Evolutionary conservation across 92 coral and sea anemone species (phyloP).

Genomic region (Porites rus): DNA sequence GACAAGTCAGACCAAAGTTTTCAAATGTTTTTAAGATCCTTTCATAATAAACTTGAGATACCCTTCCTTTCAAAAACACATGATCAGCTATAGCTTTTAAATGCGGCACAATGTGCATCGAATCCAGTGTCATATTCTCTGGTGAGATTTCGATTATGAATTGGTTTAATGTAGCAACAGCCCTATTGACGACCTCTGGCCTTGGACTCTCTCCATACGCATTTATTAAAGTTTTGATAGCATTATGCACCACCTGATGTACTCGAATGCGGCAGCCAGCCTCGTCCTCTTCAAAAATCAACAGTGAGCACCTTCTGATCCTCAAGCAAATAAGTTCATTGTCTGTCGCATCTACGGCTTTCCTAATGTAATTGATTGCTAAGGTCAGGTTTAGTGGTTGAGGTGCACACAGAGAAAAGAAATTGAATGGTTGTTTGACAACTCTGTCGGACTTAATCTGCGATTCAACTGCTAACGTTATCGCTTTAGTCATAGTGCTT

Average conservation of each 20-base stretch:
- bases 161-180: background rate
- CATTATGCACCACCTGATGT: slow-evolving; percentile 11
- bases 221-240: background rate
- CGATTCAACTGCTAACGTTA: slow-evolving; percentile 24
- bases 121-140: background rate
- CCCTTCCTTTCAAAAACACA: background rate
- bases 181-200: background rate
- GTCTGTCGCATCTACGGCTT: background rate
- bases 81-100: background rate
- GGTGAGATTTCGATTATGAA: background rate
- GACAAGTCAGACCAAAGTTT: background rate
- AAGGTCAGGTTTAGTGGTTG: slow-evolving; percentile 1
- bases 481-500: slow-evolving; percentile 40
- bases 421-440: background rate
- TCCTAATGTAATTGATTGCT: background rate
- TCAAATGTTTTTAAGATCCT: background rate
- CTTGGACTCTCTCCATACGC: too few relatives aligned
- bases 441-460: background rate
- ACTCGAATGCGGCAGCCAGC: background rate
- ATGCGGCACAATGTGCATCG: background rate
- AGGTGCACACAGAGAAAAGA: slow-evolving; percentile 13
- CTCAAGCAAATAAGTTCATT: background rate
- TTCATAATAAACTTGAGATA: background rate
- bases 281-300: background rate
- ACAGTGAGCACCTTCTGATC: slow-evolving; percentile 11